Base-by-base conservation (phyloP, 2,797 vertebrate genomes). In the Pelobates cultripes region DNA sequence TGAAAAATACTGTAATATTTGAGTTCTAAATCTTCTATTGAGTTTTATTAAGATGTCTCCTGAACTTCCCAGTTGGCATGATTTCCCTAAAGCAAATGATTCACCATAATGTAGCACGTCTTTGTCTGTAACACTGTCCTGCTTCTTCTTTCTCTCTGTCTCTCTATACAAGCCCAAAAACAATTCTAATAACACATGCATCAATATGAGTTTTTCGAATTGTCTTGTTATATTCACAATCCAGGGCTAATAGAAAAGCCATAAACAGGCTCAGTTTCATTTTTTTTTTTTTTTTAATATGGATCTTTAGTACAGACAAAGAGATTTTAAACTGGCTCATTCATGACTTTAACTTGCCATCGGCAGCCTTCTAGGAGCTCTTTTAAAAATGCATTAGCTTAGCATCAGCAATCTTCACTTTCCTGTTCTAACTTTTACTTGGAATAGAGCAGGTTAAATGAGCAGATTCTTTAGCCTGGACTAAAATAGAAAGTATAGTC, bases 401-500 rank as follows among this genome's bases (percentile, higher is more conserved):
- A 86, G 77, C 86, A 88, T 87, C 78, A 60, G 85, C 84, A 82
- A 74, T 0, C 70, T 71, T 85, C 79, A 72, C 13, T 67, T n/a
- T 76, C 63, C 55, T 43, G 4, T 41, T n/a, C 87, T 80, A 78
- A 43, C 63, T 89, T 84, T 86, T 28, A 28, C 28, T 85, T 68
- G 74, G 84, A 88, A 70, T 86, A 75, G 28, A 71, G 9, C 9
- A 84, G 83, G 64, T 75, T 66, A 43, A 28, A 60, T 79, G 77
- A 84, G 85, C 85, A 71, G 66, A 51, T 81, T 63, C 57, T 85
- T 86, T 8, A 44, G 43, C 78, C 75, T 0, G 40, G 63, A 44
- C 68, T 80, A 85, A 89, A 89, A 88, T 72, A 80, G 84, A 77
- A 84, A 88, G 80, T 77, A 68, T 76, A 81, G 79, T 81, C 84